These are phyloP conservation scores for Drosophila multiciliata DNA, from an alignment of 2,888 invertebrate species.

Conservation along the genomic window DNA sequence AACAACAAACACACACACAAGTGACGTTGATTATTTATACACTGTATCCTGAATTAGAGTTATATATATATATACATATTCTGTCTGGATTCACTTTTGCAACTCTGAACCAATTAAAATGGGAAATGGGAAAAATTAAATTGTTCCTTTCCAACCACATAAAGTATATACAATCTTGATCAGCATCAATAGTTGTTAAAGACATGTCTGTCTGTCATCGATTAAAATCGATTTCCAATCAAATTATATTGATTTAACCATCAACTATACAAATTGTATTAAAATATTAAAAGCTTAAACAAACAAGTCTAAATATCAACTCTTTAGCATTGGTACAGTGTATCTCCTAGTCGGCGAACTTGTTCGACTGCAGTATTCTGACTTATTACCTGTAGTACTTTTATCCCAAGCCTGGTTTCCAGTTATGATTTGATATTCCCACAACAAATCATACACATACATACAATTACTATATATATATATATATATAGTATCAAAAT, in stretches of 20 bases:
- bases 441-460: slow-evolving; percentile 28
- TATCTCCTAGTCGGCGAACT: slow-evolving; percentile 45
- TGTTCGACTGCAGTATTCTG: slow-evolving; percentile 32
- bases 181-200: not conserved
- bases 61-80: not conserved
- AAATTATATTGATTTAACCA: not conserved
- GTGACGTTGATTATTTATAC: slow-evolving; percentile 50
- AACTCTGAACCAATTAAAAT: not conserved
- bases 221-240: not conserved
- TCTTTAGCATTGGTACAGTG: slow-evolving; percentile 38
- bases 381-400: slow-evolving; percentile 30
- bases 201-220: not conserved
- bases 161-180: not conserved
- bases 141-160: not conserved
- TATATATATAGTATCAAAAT: slow-evolving; percentile 58
- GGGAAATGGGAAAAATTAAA: not conserved
- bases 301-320: not conserved
- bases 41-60: slow-evolving; percentile 41
- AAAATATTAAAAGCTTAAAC: not conserved
- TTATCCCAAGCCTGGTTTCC: slow-evolving; percentile 18
- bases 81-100: not conserved
- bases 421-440: slow-evolving; percentile 20
- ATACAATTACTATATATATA: slow-evolving; percentile 10
- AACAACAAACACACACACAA: slow-evolving; percentile 33
- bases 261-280: not conserved